Evolutionary conservation across 2,888 invertebrate species (phyloP).

Genomic region (Melanargia galathea): DNA sequence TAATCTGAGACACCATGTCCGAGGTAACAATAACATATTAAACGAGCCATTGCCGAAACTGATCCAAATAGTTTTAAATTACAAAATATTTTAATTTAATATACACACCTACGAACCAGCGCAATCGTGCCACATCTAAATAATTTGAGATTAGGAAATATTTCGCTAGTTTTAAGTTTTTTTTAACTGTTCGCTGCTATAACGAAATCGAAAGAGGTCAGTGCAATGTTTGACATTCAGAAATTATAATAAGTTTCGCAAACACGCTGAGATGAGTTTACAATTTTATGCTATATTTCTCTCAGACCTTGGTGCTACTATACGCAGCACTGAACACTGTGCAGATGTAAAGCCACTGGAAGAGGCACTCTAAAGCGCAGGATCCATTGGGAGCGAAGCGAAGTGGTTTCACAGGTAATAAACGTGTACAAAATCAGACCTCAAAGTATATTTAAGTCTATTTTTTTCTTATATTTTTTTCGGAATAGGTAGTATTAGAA

Average conservation of each 20-base stretch:
- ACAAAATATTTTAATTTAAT: slow-evolving; percentile 37
- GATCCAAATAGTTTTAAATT: slow-evolving; percentile 37
- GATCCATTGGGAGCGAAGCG: too few relatives aligned
- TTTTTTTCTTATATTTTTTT: too few relatives aligned
- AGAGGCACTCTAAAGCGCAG: slow-evolving; percentile 25
- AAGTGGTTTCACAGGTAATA: too few relatives aligned
- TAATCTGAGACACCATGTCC: slow-evolving; percentile 3
- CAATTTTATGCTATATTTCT: slow-evolving; percentile 37
- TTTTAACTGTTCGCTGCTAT: slow-evolving; percentile 28
- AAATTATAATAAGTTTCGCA: slow-evolving; percentile 48
- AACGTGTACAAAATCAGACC: too few relatives aligned
- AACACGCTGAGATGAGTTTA: slow-evolving; percentile 45
- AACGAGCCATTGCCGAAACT: slow-evolving; percentile 27
- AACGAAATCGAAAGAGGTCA: slow-evolving; percentile 42
- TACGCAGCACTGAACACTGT: slow-evolving; percentile 43
- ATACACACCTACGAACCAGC: not conserved
- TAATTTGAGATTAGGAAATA: slow-evolving; percentile 36
- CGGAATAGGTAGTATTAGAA: too few relatives aligned
- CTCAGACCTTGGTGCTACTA: slow-evolving; percentile 42
- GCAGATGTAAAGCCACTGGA: slow-evolving; percentile 44
- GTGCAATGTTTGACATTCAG: slow-evolving; percentile 47
- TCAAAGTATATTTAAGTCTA: too few relatives aligned
- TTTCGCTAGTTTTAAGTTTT: slow-evolving; percentile 30
- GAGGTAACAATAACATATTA: not conserved
- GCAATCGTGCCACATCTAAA: slow-evolving; percentile 37